Evolutionary conservation across 2,113 vertebrate genomes (phyloP), one percentile per base, ranked within the genome.

Genomic region (Pardalotus punctatus): DNA sequence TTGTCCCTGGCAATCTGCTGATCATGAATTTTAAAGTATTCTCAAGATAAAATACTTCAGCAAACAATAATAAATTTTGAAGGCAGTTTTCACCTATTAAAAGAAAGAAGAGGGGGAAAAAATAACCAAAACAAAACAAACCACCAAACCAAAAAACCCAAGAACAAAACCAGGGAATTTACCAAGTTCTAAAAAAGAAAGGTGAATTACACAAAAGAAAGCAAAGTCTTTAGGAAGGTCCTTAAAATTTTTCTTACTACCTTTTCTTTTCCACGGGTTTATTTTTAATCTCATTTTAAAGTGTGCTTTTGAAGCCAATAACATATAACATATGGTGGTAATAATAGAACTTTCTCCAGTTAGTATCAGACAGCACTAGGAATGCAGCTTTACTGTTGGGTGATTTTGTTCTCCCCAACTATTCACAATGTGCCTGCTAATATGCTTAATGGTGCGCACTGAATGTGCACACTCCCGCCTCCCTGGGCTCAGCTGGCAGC

Each of bases 1-100:
- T 45, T 45, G 28, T 78, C 35, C 67, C 58, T 69, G 54, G 38
- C 84, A 95, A 93, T 94, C 84, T 92, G 81, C 69, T 94, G 84
- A 94, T 86, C 35, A 27, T 6, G 23, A 8, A 45, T 94, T 94
- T 77, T 77, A 84, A 95, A 91, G 92, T 31, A 81, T 24, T 86
- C 60, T 56, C 28, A 62, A 54, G 50, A 76, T 23, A 83, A 94
- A 96, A 90, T 45, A 71, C 35, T 60, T 86, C 56, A 43, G 51
- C 21, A 58, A 83, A 72, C 28, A 60, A 38, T 23, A 88, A 50
- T 25, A 81, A 1, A 51, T 29, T 71, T 51, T 79, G 19, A 86
- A 72, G 45, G 36, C 50, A 83, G 25, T 73, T 80, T 76, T 92
- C 58, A 91, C 5, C 28, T 69, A 56, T n/a, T 61, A 43, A 33